Base-by-base conservation (phyloP, 1,140 invertebrate species). In the Forficula auricularia region DNA sequence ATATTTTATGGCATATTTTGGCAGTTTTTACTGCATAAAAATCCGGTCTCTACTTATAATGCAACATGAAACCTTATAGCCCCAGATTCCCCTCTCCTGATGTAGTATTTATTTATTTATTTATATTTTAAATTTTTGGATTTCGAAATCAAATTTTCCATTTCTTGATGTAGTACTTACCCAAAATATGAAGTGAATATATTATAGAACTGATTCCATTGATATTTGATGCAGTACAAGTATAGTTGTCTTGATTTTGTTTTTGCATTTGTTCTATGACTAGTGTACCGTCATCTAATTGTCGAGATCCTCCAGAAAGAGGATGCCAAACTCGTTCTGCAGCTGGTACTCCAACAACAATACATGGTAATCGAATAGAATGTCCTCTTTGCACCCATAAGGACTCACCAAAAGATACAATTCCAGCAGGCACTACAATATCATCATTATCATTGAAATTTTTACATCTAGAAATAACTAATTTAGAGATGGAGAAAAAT, bases 151-250 rank as follows among this genome's bases (percentile, higher is more conserved):
- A n/a, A n/a, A n/a, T n/a, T n/a, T n/a, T n/a, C n/a, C n/a, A 27
- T 6, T 27, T 27, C 22, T 4, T 27, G 22, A 27, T 9, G n/a
- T 36, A 13, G n/a, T 13, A 45, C 43, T 32, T 47, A 69, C 67
- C 65, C 62, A 65, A 59, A 3, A 69, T 64, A 38, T 54, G 57
- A 0, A 70, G 43, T 8, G 56, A 52, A 44, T 63, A 63, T 0
- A 52, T 53, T 19, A 69, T 62, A 33, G 54, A 50, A 48, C 66
- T 65, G 13, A 51, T 47, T 0, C 65, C 65, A 38, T 62, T 52
- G 12, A 48, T 44, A 47, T 54, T 52, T 4, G 22, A 32, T 13
- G 50, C 47, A 4, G 35, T 22, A 33, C 55, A 57, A 13, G 48
- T 56, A 45, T 56, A 57, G 40, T 54, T 57, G 20, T 52, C 54